These are phyloP conservation scores for Cephus nigrinus DNA, from an alignment of 2,888 invertebrate genomes.

Conservation along the genomic window DNA sequence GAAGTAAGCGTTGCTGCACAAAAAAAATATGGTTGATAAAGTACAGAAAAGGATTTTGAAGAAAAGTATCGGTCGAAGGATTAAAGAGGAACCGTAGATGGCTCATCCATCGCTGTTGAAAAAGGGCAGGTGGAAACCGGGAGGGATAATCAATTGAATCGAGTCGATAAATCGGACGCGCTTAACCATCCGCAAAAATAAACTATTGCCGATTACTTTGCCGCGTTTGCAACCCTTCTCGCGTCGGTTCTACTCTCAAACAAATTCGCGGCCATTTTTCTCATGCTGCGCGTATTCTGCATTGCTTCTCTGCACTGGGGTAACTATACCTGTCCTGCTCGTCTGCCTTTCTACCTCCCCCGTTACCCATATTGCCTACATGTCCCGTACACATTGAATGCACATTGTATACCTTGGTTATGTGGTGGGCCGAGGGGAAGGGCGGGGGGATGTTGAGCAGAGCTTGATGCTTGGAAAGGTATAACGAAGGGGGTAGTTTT, in stretches of 20 bases:
- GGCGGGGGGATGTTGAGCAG: conserved; percentile 13
- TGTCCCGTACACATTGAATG: background rate
- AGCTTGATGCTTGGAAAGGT: background rate
- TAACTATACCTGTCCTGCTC: background rate
- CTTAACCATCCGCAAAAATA: conserved; percentile 51
- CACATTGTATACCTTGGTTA: background rate
- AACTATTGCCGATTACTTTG: conserved; percentile 44
- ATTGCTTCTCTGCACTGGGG: conserved; percentile 28
- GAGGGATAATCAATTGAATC: conserved; percentile 45
- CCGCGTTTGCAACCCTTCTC: conserved; percentile 9
- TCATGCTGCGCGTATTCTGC: conserved; percentile 39
- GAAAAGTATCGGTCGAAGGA: background rate
- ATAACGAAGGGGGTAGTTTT: background rate
- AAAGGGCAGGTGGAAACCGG: conserved; percentile 17
- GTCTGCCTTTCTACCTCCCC: background rate
- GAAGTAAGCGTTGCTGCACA: background rate
- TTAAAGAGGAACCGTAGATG: background rate
- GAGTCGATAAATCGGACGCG: conserved; percentile 49
- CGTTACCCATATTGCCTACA: background rate
- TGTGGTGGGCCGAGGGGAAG: background rate
- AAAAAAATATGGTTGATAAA: background rate
- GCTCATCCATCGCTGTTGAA: conserved; percentile 1
- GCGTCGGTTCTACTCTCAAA: conserved; percentile 27
- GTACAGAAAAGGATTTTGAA: background rate
- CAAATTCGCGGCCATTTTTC: conserved; percentile 56